Conservation (phyloP, 1,140 invertebrate species). For the Drosophila oshimai region DNA sequence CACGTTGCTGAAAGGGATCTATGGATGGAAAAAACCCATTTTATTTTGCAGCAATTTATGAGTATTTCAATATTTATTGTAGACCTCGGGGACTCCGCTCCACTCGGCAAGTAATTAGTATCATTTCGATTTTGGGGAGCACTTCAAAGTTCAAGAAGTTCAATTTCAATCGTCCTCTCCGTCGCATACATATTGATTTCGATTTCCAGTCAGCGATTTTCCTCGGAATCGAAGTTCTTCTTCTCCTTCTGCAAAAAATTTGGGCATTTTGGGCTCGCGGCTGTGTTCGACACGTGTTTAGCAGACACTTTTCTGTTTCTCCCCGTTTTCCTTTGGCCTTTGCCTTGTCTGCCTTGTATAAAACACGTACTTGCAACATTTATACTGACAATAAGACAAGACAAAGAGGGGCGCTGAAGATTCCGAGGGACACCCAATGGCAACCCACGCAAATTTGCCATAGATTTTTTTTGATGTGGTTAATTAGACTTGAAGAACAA, state of each 20-base stretch:
- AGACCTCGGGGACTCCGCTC: constrained; percentile 4
- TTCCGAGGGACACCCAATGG: constrained; percentile 2
- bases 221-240: not conserved
- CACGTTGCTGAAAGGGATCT: constrained; percentile 13
- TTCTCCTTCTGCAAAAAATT: not conserved
- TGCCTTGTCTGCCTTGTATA: constrained; percentile 20
- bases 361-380: constrained; percentile 73
- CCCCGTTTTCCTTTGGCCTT: not conserved
- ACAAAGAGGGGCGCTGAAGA: not conserved
- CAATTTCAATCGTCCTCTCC: constrained; percentile 24
- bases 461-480: constrained; percentile 76
- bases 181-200: constrained; percentile 25
- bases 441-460: constrained; percentile 63
- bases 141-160: constrained; percentile 39
- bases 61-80: constrained; percentile 16
- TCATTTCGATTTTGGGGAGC: constrained; percentile 22
- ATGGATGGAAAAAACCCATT: not conserved
- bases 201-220: constrained; percentile 31
- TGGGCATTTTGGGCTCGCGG: constrained; percentile 9
- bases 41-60: constrained; percentile 20
- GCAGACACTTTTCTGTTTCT: constrained; percentile 14
- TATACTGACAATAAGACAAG: constrained; percentile 51
- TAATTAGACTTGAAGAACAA: constrained; percentile 75
- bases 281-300: constrained; percentile 32
- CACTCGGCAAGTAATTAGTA: constrained; percentile 27